Percentiles rank a stretch among this genome's conserved stretches.
phyloP scores from a whole-genome alignment of 2,113 vertebrate genomes.

The Psephotus haematonotus region DNA sequence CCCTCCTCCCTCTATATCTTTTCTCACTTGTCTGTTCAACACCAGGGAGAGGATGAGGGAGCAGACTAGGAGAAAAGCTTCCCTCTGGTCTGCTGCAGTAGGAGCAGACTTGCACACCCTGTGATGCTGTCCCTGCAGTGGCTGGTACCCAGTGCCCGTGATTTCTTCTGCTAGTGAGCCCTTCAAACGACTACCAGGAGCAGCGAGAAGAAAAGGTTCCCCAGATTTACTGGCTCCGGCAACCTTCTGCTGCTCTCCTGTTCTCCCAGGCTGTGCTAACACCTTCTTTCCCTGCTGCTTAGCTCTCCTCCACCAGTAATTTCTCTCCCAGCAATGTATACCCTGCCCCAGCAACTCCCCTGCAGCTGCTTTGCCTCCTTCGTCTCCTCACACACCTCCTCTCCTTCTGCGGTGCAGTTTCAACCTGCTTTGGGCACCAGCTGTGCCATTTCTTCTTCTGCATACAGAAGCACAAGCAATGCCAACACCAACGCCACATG shows the following conservation, averaged over 20 bases:
- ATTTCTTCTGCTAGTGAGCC: neutral
- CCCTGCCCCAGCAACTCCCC: conserved; percentile 40
- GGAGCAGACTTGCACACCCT: fast-evolving
- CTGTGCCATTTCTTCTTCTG: neutral
- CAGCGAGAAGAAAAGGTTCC: neutral
- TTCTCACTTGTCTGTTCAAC: neutral
- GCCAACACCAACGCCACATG: fast-evolving
- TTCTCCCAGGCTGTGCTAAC: neutral
- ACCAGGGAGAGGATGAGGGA: neutral
- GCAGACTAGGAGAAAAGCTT: neutral
- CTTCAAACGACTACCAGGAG: neutral
- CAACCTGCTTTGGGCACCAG: neutral
- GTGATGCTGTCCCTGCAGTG: neutral
- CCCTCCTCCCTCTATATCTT: neutral
- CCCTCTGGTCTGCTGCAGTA: neutral
- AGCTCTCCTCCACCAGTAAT: fast-evolving
- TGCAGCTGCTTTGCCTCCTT: conserved; percentile 37
- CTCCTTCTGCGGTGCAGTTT: conserved; percentile 1
- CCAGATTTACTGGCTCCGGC: neutral
- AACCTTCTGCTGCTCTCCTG: neutral
- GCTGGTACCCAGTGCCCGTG: neutral
- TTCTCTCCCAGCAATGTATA: neutral
- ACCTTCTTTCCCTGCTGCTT: neutral
- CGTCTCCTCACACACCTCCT: conserved; percentile 18
- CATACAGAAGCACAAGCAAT: neutral